Percentiles rank a stretch among this genome's conserved stretches.
Conservation (phyloP, 2,888 invertebrate genomes). For the Leptinotarsa haldemani region DNA sequence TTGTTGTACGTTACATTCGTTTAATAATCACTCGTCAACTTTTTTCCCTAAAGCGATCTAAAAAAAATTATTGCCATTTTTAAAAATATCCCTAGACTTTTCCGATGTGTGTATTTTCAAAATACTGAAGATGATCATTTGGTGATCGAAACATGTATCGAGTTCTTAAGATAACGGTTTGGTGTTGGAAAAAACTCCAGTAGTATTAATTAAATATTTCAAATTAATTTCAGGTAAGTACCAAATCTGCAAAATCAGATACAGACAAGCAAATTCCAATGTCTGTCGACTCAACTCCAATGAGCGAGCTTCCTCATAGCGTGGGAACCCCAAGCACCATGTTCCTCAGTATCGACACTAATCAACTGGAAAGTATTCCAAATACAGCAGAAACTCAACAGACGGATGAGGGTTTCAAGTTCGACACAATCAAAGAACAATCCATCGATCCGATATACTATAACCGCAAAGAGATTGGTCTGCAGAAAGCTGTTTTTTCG, state of each 20-base stretch:
- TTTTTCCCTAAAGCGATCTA: too few species aligned
- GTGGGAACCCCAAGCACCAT: conserved; percentile 50
- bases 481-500: conserved; percentile 48
- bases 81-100: too few species aligned
- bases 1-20: too few species aligned
- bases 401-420: conserved; percentile 65
- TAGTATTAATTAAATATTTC: not conserved
- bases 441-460: conserved; percentile 33
- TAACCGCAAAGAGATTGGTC: conserved; percentile 20
- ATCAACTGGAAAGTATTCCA: conserved; percentile 49
- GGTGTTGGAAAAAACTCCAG: too few species aligned
- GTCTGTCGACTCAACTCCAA: conserved; percentile 63
- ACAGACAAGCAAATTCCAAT: conserved; percentile 58
- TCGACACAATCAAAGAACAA: conserved; percentile 27
- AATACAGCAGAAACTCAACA: conserved; percentile 66
- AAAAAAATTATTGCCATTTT: too few species aligned
- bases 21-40: too few species aligned
- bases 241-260: conserved; percentile 32
- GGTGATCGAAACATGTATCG: too few species aligned
- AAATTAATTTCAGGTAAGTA: conserved; percentile 11
- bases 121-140: too few species aligned
- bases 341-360: conserved; percentile 49
- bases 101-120: too few species aligned
- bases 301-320: conserved; percentile 53
- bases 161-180: too few species aligned